phyloP scores from a whole-genome alignment of 2,888 invertebrate species.

The Cataglyphis livida region DNA sequence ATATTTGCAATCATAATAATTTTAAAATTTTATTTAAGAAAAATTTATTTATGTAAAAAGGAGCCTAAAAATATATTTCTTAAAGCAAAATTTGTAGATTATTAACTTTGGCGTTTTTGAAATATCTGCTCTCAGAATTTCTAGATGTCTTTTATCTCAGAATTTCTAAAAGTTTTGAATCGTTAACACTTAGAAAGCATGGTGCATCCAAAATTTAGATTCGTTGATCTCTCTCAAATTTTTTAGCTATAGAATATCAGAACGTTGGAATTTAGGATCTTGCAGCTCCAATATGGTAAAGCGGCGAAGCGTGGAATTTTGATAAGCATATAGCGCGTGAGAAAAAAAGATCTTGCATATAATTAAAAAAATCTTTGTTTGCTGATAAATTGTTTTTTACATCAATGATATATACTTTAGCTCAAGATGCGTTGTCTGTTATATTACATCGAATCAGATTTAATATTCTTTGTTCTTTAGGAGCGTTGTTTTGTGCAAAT shows the following conservation, averaged over 20 bases:
- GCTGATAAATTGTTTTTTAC: constrained; percentile 42
- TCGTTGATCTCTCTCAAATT: constrained; percentile 9
- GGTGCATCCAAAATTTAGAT: neutral
- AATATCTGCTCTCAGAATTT: neutral
- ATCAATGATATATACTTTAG: constrained; percentile 18
- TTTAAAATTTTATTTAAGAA: constrained; percentile 22
- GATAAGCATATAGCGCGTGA: neutral
- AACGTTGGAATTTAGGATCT: constrained; percentile 1
- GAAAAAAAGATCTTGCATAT: constrained; percentile 4
- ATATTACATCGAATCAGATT: constrained; percentile 15
- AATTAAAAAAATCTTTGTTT: constrained; percentile 20
- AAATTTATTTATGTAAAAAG: neutral
- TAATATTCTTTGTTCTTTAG: constrained; percentile 1
- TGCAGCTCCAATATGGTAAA: constrained; percentile 1
- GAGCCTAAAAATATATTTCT: neutral
- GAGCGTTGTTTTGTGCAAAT: neutral
- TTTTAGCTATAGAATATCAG: neutral
- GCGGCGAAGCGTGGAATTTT: neutral
- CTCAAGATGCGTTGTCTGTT: constrained; percentile 10
- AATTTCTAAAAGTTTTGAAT: constrained; percentile 21
- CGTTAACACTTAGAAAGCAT: neutral
- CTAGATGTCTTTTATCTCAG: constrained; percentile 7
- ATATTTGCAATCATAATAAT: neutral
- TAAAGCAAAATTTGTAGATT: neutral
- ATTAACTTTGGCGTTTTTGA: neutral